Conservation (phyloP, 2,888 invertebrate genomes). For the Chrysolina oricalcia region DNA sequence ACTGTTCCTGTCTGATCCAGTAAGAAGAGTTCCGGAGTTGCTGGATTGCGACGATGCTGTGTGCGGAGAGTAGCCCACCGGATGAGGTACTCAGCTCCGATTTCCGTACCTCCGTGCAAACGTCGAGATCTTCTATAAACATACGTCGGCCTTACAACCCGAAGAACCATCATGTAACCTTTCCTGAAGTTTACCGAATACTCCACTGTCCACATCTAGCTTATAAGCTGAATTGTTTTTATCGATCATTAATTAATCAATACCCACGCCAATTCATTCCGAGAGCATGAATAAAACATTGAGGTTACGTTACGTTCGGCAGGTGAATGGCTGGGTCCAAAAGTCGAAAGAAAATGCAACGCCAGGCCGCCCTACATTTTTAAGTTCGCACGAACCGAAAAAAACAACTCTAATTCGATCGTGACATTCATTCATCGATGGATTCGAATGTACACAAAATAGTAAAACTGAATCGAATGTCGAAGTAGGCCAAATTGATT, state of each 20-base stretch:
- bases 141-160: too few species aligned
- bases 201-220: neutral
- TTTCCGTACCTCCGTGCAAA: too few species aligned
- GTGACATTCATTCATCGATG: conserved; percentile 29
- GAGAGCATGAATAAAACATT: conserved; percentile 29
- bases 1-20: too few species aligned
- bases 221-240: conserved; percentile 3
- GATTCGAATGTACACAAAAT: conserved; percentile 12
- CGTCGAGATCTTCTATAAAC: too few species aligned
- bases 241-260: conserved; percentile 6
- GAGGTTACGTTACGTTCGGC: conserved; percentile 2
- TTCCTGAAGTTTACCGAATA: neutral
- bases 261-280: neutral
- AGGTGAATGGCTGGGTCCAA: conserved; percentile 32
- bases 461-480: conserved; percentile 25
- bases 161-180: too few species aligned
- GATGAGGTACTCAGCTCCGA: too few species aligned
- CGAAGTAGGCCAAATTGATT: conserved; percentile 25
- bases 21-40: too few species aligned
- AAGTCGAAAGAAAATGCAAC: conserved; percentile 32
- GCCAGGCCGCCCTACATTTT: conserved; percentile 14
- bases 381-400: neutral
- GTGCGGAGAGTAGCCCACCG: too few species aligned
- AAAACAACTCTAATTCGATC: neutral
- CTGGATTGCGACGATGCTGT: too few species aligned